These are phyloP conservation scores for Atta colombica DNA, from an alignment of 1,140 invertebrate genomes.

Conservation along the genomic window DNA sequence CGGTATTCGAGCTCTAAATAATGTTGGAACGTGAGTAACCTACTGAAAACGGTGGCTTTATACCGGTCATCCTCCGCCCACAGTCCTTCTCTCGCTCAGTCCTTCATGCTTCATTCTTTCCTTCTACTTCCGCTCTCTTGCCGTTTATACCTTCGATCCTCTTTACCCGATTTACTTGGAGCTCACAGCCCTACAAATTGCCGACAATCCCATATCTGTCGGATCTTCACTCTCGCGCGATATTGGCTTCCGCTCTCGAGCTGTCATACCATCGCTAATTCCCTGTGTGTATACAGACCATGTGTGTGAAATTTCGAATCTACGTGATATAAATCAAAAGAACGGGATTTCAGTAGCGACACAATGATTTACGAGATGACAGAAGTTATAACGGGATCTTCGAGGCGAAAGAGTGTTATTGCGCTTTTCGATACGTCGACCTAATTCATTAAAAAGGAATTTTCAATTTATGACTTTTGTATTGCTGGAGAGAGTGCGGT, in stretches of 20 bases:
- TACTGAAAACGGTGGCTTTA: conserved; percentile 69
- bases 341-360: conserved; percentile 28
- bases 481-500: neutral
- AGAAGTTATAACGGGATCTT: conserved; percentile 31
- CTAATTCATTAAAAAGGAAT: conserved; percentile 27
- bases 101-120: neutral
- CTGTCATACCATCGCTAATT: conserved; percentile 59
- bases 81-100: neutral
- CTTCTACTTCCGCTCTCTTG: conserved; percentile 25
- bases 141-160: conserved; percentile 32
- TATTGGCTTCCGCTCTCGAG: conserved; percentile 55
- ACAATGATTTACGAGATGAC: conserved; percentile 41
- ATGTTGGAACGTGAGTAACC: conserved; percentile 75
- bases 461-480: neutral
- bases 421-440: conserved; percentile 2
- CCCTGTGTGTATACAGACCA: neutral
- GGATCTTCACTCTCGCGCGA: conserved; percentile 26
- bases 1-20: conserved; percentile 75
- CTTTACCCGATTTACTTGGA: conserved; percentile 55
- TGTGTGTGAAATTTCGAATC: conserved; percentile 40
- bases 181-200: conserved; percentile 69
- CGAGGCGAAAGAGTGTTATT: neutral
- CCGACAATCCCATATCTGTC: conserved; percentile 71
- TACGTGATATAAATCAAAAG: conserved; percentile 47
- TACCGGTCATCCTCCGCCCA: conserved; percentile 7